These are phyloP conservation scores for Euplagia quadripunctaria DNA, from an alignment of 2,888 invertebrate species.

Conservation along the genomic window DNA sequence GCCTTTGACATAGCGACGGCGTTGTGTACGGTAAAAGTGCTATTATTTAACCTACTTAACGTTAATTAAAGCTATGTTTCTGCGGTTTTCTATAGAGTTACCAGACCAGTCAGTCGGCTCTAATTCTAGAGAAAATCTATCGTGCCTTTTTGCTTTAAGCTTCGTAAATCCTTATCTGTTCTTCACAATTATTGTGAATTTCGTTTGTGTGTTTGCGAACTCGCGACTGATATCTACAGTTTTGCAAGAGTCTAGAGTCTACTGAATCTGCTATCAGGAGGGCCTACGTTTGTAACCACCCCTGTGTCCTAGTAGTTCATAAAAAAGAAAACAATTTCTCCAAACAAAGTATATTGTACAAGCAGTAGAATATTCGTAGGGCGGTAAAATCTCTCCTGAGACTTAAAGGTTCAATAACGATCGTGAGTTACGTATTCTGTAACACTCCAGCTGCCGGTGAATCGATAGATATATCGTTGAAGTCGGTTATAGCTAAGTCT, in stretches of 20 bases:
- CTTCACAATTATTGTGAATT: background rate
- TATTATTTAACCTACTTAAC: conserved; percentile 58
- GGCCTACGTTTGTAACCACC: background rate
- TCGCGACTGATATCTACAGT: no score
- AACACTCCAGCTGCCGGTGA: background rate
- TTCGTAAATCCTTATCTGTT: background rate
- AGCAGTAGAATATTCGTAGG: background rate
- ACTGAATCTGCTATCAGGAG: no score
- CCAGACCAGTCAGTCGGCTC: background rate
- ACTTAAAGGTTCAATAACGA: conserved; percentile 5
- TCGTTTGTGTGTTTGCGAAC: background rate
- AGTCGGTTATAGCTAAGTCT: conserved; percentile 15
- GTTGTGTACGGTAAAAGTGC: conserved; percentile 30
- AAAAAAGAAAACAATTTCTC: background rate
- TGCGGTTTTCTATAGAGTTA: background rate
- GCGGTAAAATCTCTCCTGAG: conserved; percentile 4
- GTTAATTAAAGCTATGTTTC: conserved; percentile 43
- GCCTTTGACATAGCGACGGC: conserved; percentile 42
- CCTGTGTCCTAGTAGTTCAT: background rate
- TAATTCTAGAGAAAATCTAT: background rate
- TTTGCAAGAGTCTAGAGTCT: background rate
- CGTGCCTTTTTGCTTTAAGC: no score
- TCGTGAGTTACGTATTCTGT: conserved; percentile 4
- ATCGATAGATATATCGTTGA: conserved; percentile 8
- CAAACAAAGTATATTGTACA: background rate